Base-by-base conservation (phyloP, 1,140 invertebrate genomes). In the Aphidius gifuensis region DNA sequence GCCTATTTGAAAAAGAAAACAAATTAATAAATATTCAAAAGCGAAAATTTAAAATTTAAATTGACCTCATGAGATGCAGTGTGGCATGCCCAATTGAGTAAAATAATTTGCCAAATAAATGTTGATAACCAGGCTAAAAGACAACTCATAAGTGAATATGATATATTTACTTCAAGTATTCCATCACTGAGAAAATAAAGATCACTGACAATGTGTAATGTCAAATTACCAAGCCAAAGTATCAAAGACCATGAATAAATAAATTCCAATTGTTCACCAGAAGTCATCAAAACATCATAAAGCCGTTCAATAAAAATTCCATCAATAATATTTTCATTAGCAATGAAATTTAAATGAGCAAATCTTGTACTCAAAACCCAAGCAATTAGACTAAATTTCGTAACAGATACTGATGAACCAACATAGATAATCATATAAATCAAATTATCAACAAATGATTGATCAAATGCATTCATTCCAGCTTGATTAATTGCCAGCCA, bases 351-450 rank as follows among this genome's bases (percentile, higher is more conserved):
- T 3, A 81, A 61, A 53, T 71, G 73, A 9, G 60, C 55, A 60
- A 81, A 80, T 0, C 77, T 63, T 48, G 76, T 75, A 0, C 71
- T 74, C 7, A 81, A 47, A 46, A 79, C 48, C 23, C 66, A 49
- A 0, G 53, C 49, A 7, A 78, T 53, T 6, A 74, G 73, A 8
- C 66, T 58, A 16, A 77, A 75, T 43, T 80, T 81, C 40, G 69
- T 70, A 0, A 76, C 39, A 0, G 73, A 65, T 0, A 69, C 23
- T 1, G 67, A 67, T 5, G 56, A 66, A 4, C 67, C 71, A 5
- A 80, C n/a, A 59, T 80, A 78, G 0, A 65, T 39, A 1, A 71
- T 4, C 71, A 79, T 60, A 42, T 80, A 79, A 39, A 64, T 62
- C 11, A 76, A 9, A 49, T 78, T 79, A 9, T 69, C 64, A 3